Base-by-base conservation (phyloP, 2,797 vertebrate species). In the Rhyacichthys aspro region DNA sequence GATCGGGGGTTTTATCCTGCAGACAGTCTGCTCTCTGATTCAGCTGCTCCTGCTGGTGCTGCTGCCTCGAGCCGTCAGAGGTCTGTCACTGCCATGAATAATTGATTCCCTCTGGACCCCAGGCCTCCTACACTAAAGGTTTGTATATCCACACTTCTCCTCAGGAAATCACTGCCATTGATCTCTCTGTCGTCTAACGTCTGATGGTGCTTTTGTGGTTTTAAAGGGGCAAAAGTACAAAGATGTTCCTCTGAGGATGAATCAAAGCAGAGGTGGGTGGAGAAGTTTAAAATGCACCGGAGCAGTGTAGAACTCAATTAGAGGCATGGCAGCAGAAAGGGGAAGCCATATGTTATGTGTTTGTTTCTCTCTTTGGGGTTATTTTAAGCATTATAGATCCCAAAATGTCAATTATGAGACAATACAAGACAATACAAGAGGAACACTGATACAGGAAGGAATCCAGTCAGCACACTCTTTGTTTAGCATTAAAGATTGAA, bases 81-180 rank as follows among this genome's bases (percentile, higher is more conserved):
- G 65, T 75, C 59, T 76, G 69, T 45, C 49, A 59, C 84, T 74
- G 55, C 68, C 43, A 83, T 88, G 64, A 89, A 91, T 89, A 90
- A 92, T 90, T 86, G 68, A 90, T 90, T 76, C 72, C 70, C 67
- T 67, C 56, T 14, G 48, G 76, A 78, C 59, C 54, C 50, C 61
- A 39, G 63, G 65, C 70, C 62, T 72, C 77, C 66, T 70, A 67
- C 14, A 49, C 50, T 59, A 72, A 83, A 85, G 73, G 78, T 77
- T 86, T 85, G 68, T 66, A 85, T 82, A 81, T 88, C 64, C 75
- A 67, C 55, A 53, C 42, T 23, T 72, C 59, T 73, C 71, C 63
- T 63, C 46, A 55, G 57, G 68, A 88, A 81, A 83, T 60, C 11
- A 67, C 50, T 54, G 14, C 8, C 66, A 88, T 83, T 82, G 81